phyloP scores from a whole-genome alignment of 2,113 vertebrate genomes.

The Pan troglodytes region DNA sequence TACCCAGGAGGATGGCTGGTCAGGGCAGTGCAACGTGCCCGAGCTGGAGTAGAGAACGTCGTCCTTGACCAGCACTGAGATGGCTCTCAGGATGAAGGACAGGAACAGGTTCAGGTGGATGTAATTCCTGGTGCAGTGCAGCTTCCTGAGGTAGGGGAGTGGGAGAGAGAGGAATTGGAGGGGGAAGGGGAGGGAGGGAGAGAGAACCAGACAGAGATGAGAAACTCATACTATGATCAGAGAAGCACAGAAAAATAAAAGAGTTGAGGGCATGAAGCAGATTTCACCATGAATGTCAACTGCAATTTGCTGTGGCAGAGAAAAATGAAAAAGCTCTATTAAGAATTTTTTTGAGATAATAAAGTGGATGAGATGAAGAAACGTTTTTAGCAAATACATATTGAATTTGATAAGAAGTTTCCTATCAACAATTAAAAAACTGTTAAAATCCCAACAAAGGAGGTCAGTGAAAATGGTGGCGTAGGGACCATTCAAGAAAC shows the following conservation, averaged over 20 bases:
- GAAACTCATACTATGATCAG: not conserved
- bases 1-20: conserved; percentile 85
- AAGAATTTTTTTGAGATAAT: not conserved
- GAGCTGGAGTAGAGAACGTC: conserved; percentile 88
- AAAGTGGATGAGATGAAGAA: not conserved
- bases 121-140: conserved; percentile 95
- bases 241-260: not conserved
- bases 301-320: not conserved
- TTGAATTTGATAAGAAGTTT: not conserved
- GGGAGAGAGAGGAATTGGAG: not conserved
- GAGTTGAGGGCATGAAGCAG: not conserved
- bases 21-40: conserved; percentile 81
- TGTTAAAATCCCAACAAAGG: not conserved
- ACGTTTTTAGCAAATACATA: not conserved
- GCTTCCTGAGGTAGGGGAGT: conserved; percentile 83
- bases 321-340: not conserved
- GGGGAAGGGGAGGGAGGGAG: not conserved
- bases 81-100: conserved; percentile 93
- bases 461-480: not conserved
- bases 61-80: conserved; percentile 93
- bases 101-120: conserved; percentile 97
- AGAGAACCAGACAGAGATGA: conserved; percentile 9
- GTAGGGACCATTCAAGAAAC: not conserved
- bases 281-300: not conserved
- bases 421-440: not conserved